Evolutionary conservation across 2,113 vertebrate species (phyloP).

Genomic region (Tachuris rubrigastra): DNA sequence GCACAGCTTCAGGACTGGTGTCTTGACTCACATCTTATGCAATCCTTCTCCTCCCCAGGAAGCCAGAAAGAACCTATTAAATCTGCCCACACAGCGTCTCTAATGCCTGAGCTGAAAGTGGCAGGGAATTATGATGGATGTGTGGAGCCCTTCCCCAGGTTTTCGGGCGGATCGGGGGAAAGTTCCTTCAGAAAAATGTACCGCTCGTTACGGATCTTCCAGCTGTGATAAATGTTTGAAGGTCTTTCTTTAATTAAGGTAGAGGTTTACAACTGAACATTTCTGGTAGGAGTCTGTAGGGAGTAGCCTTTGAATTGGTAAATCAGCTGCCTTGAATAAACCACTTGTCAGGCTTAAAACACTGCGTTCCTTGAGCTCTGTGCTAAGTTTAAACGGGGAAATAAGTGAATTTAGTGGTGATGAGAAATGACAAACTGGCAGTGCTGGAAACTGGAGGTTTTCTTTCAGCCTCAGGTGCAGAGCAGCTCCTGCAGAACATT

Average conservation of each 20-base stretch:
- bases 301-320: slow-evolving; percentile 64
- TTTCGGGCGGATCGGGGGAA: slow-evolving; percentile 49
- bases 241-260: slow-evolving; percentile 61
- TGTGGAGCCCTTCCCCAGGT: slow-evolving; percentile 22
- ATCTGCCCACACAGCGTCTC: slow-evolving; percentile 64
- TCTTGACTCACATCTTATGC: slow-evolving; percentile 61
- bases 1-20: background rate
- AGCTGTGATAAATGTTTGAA: slow-evolving; percentile 65
- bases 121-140: slow-evolving; percentile 37
- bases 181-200: slow-evolving; percentile 51
- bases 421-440: background rate
- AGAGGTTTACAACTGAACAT: slow-evolving; percentile 35
- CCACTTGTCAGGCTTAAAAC: slow-evolving; percentile 36
- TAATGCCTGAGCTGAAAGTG: slow-evolving; percentile 44
- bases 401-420: background rate
- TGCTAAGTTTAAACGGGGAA: slow-evolving; percentile 21
- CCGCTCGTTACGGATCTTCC: slow-evolving; percentile 64
- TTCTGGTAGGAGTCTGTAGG: slow-evolving; percentile 58
- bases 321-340: slow-evolving; percentile 64
- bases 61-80: slow-evolving; percentile 57
- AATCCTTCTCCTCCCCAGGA: slow-evolving; percentile 58
- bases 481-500: background rate
- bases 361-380: background rate
- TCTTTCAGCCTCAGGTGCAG: background rate
- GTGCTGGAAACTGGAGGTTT: background rate